A percentile compares a stretch with the other conserved stretches of the same genome.
phyloP scores from a whole-genome alignment of 2,888 invertebrate genomes.

The Drosophila paramelanica region DNA sequence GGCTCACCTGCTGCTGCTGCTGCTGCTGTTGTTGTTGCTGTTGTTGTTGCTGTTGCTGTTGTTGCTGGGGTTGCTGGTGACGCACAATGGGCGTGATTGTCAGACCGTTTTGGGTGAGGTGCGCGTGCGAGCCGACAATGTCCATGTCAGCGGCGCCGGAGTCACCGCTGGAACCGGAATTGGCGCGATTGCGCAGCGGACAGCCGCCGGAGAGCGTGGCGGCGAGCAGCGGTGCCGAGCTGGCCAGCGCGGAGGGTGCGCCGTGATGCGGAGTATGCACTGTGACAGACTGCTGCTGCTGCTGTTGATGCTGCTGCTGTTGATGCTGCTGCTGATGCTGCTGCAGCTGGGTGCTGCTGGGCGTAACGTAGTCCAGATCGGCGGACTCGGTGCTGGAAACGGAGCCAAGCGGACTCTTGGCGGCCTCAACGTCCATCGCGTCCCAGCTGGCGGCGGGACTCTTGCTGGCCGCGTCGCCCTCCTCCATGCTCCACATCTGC shows the following conservation, averaged over 20 bases:
- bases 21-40: constrained; percentile 54
- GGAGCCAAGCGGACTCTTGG: constrained; percentile 93
- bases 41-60: constrained; percentile 52
- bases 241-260: constrained; percentile 87
- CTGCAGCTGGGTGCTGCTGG: constrained; percentile 86
- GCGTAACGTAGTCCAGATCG: constrained; percentile 87
- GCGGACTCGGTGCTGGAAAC: constrained; percentile 95
- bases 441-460: constrained; percentile 89
- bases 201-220: constrained; percentile 90
- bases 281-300: no score
- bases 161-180: constrained; percentile 92
- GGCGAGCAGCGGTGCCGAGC: constrained; percentile 90
- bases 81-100: constrained; percentile 89
- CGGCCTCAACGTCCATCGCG: constrained; percentile 91
- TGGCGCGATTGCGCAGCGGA: constrained; percentile 91
- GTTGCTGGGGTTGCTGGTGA: constrained; percentile 69
- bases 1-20: constrained; percentile 67
- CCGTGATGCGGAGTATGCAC: constrained; percentile 86
- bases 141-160: constrained; percentile 89
- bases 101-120: constrained; percentile 90
- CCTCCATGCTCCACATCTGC: constrained; percentile 91
- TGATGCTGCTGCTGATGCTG: constrained; percentile 89
- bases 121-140: constrained; percentile 88
- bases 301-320: constrained; percentile 85
- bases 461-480: constrained; percentile 85